A percentile compares a stretch with the other conserved stretches of the same genome.
Evolutionary conservation across 2,888 invertebrate genomes (phyloP).

Genomic region (Himalopsyche kuldschensis): DNA sequence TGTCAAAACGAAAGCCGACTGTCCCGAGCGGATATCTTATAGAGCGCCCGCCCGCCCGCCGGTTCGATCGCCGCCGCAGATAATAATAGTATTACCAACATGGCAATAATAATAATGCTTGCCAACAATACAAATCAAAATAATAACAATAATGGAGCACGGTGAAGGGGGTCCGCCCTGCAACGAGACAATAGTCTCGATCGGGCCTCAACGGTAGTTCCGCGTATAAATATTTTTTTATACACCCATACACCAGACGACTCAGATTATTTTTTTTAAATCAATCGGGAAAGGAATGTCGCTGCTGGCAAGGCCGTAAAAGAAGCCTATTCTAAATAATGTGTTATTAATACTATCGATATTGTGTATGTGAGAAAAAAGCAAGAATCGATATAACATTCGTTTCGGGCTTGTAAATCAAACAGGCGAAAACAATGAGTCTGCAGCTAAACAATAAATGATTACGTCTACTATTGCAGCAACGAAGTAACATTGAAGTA

Average conservation of each 20-base stretch:
- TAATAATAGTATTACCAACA: background rate
- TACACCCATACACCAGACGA: background rate
- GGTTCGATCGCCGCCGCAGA: background rate
- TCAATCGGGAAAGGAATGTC: background rate
- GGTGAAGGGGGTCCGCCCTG: background rate
- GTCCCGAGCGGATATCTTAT: background rate
- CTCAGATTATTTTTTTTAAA: background rate
- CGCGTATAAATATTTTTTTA: background rate
- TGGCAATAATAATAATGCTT: background rate
- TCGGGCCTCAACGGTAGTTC: background rate
- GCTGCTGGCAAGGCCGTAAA: background rate
- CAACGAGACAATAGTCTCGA: background rate
- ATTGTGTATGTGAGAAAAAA: too few species aligned
- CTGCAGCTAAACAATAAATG: too few species aligned
- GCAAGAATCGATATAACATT: too few species aligned
- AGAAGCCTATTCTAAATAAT: too few species aligned
- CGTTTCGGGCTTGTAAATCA: too few species aligned
- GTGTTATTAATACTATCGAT: too few species aligned
- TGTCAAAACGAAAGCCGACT: slow-evolving; percentile 15
- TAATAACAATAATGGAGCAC: background rate
- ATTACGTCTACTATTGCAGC: too few species aligned
- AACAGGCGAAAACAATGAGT: too few species aligned
- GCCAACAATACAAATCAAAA: background rate
- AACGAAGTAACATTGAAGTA: too few species aligned
- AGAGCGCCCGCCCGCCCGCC: background rate